phyloP scores from a whole-genome alignment of 2,888 invertebrate genomes.

The Halictus quadricinctus region DNA sequence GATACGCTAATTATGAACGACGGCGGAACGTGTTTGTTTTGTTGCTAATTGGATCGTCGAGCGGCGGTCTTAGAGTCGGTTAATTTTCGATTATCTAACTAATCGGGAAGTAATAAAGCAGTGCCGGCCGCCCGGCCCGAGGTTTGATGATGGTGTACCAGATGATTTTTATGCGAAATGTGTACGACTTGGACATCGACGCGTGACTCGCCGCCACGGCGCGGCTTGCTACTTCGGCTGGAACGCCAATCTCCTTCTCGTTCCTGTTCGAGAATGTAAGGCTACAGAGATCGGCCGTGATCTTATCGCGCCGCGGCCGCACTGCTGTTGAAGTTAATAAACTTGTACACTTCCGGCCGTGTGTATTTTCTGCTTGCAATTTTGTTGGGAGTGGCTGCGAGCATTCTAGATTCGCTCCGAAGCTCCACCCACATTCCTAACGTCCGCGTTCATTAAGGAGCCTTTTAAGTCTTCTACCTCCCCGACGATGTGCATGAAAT shows the following conservation, averaged over 20 bases:
- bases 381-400: slow-evolving; percentile 9
- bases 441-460: slow-evolving; percentile 7
- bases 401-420: neutral
- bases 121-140: neutral
- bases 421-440: slow-evolving; percentile 7
- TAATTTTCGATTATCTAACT: slow-evolving; percentile 43
- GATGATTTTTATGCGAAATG: slow-evolving; percentile 3
- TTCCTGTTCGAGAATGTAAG: slow-evolving; percentile 18
- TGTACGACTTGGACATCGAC: neutral
- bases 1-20: slow-evolving; percentile 37
- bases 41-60: slow-evolving; percentile 46
- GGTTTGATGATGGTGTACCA: neutral
- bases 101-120: slow-evolving; percentile 48
- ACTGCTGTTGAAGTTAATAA: slow-evolving; percentile 18
- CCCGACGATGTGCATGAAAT: neutral
- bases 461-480: neutral
- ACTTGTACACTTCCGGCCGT: slow-evolving; percentile 19
- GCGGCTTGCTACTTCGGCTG: slow-evolving; percentile 13
- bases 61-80: neutral
- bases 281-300: slow-evolving; percentile 12
- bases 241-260: slow-evolving; percentile 23
- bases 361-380: slow-evolving; percentile 5
- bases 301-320: neutral
- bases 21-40: slow-evolving; percentile 34
- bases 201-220: slow-evolving; percentile 3